These are phyloP conservation scores for Trichomalopsis sarcophagae DNA, from an alignment of 1,140 invertebrate species.

Conservation along the genomic window DNA sequence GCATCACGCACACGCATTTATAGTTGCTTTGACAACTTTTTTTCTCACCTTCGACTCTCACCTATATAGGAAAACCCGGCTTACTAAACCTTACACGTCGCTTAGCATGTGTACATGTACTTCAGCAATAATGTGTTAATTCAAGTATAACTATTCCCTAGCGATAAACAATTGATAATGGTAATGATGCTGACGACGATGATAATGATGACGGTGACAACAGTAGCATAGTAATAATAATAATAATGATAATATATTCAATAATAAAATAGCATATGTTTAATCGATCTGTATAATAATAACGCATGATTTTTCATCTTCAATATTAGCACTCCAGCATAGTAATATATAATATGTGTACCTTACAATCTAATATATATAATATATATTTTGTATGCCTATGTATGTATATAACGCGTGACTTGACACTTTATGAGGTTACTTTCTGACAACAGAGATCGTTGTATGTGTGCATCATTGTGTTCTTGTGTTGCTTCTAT, in stretches of 20 bases:
- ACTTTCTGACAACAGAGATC: conserved; percentile 68
- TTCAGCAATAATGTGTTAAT: conserved; percentile 24
- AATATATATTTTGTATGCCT: conserved; percentile 22
- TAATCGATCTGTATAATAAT: conserved; percentile 9
- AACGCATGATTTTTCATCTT: conserved; percentile 2
- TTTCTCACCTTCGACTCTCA: conserved; percentile 9
- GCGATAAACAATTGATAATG: conserved; percentile 32
- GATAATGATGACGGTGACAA: conserved; percentile 10
- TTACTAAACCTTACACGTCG: background rate
- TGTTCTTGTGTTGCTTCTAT: background rate
- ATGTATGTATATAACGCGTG: conserved; percentile 58
- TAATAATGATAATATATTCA: conserved; percentile 29
- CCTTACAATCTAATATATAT: conserved; percentile 2
- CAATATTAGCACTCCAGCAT: conserved; percentile 23
- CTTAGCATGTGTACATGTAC: conserved; percentile 53
- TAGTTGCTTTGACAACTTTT: background rate
- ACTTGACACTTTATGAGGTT: conserved; percentile 65
- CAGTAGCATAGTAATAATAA: conserved; percentile 16
- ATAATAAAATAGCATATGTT: conserved; percentile 42
- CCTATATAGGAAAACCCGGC: conserved; percentile 17
- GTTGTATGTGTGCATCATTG: conserved; percentile 55
- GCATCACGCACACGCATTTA: conserved; percentile 18
- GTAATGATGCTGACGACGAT: background rate
- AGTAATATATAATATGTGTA: conserved; percentile 10
- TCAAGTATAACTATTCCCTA: conserved; percentile 23